phyloP scores from a whole-genome alignment of 1,140 invertebrate genomes.

The Oedothorax gibbosus region DNA sequence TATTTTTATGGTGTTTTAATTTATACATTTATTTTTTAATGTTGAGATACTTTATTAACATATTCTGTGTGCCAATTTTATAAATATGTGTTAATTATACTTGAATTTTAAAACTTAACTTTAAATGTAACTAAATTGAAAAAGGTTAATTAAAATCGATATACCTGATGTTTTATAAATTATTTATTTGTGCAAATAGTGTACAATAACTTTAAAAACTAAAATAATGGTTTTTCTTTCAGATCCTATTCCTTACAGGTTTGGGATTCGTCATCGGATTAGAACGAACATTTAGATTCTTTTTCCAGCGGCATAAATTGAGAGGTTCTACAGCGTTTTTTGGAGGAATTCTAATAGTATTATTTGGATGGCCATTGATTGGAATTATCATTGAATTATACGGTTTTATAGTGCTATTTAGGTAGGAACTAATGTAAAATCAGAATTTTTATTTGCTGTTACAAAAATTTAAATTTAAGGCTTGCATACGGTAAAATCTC shows the following conservation, averaged over 20 bases:
- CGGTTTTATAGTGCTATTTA: conserved; percentile 76
- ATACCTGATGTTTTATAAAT: not conserved
- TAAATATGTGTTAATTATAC: no score
- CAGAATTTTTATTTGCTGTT: not conserved
- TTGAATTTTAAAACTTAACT: no score
- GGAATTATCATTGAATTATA: conserved; percentile 96
- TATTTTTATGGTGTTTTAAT: no score
- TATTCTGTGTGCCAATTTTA: no score
- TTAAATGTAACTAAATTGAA: no score
- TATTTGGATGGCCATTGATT: conserved; percentile 95
- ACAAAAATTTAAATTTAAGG: no score
- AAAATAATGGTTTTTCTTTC: conserved; percentile 60
- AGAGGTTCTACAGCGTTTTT: conserved; percentile 94
- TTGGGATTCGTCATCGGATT: conserved; percentile 96
- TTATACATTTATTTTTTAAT: not conserved
- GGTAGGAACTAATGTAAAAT: conserved; percentile 66
- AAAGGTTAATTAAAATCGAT: not conserved
- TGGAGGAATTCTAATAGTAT: conserved; percentile 91
- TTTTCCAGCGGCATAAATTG: conserved; percentile 97
- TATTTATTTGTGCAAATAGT: not conserved
- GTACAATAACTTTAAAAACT: not conserved
- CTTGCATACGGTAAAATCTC: no score
- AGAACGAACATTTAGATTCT: conserved; percentile 95
- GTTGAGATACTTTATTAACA: not conserved
- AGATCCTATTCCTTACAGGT: conserved; percentile 95